These are phyloP conservation scores for Chymomyza fuscimana DNA, from an alignment of 2,888 invertebrate genomes.

Conservation along the genomic window DNA sequence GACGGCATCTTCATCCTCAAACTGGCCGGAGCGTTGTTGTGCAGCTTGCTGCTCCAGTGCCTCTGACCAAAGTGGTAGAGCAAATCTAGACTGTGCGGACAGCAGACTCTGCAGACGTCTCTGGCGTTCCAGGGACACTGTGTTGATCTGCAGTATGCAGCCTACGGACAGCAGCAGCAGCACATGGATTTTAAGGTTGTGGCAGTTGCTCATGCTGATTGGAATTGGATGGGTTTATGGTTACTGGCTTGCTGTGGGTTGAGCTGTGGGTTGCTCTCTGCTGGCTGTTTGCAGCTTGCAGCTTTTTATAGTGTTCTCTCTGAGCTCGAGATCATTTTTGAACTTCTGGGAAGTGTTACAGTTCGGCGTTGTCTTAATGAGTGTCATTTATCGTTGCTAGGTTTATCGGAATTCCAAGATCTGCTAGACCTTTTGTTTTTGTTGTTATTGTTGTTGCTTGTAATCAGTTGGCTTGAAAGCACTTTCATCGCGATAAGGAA, in stretches of 20 bases:
- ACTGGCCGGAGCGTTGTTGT: conserved; percentile 5
- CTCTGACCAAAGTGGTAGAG: conserved; percentile 33
- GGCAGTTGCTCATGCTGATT: neutral
- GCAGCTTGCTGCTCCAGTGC: conserved; percentile 1
- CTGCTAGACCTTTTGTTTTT: conserved; percentile 30
- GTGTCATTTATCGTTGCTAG: conserved; percentile 46
- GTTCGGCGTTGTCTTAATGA: conserved; percentile 48
- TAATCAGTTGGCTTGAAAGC: conserved; percentile 6
- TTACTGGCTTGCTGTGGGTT: neutral
- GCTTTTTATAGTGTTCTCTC: neutral
- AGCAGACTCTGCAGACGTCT: conserved; percentile 31
- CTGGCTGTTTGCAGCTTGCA: no score
- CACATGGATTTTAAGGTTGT: neutral
- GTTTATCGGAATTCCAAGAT: conserved; percentile 39
- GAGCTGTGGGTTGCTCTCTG: neutral
- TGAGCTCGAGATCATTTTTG: neutral
- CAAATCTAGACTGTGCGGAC: conserved; percentile 16
- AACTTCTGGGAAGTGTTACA: neutral
- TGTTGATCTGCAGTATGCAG: conserved; percentile 15
- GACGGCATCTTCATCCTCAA: neutral
- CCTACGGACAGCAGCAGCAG: conserved; percentile 23
- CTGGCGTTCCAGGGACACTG: conserved; percentile 23
- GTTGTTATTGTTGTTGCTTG: conserved; percentile 21
- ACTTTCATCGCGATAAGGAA: conserved; percentile 63
- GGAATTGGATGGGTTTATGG: conserved; percentile 16